phyloP scores from a whole-genome alignment of 2,797 vertebrate genomes.

The Scleropages formosus region DNA sequence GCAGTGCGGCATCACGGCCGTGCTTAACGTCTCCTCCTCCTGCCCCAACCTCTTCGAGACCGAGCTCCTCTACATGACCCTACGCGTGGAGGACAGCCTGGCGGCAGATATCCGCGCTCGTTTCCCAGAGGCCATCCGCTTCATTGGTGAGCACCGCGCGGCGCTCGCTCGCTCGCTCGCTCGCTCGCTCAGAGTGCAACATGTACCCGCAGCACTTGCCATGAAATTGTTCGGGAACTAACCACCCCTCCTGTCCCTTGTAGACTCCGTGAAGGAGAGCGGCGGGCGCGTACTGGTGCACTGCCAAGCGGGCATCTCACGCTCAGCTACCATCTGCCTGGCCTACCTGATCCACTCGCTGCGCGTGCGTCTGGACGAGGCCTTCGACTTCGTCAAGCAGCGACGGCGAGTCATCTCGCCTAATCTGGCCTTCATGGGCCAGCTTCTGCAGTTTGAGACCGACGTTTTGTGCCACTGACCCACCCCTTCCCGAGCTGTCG shows the following conservation, averaged over 20 bases:
- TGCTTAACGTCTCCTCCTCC: slow-evolving; percentile 82
- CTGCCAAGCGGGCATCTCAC: slow-evolving; percentile 84
- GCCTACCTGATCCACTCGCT: slow-evolving; percentile 81
- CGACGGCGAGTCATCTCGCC: slow-evolving; percentile 81
- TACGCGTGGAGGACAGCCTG: slow-evolving; percentile 80
- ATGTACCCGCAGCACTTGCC: not conserved
- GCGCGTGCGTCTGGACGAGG: slow-evolving; percentile 76
- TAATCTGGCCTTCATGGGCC: slow-evolving; percentile 85
- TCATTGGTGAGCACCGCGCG: slow-evolving; percentile 70
- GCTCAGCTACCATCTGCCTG: slow-evolving; percentile 85
- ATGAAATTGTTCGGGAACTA: not conserved
- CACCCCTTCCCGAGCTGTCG: no score
- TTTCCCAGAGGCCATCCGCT: slow-evolving; percentile 80
- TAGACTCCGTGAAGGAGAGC: slow-evolving; percentile 77
- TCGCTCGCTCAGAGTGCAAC: no score
- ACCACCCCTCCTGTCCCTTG: slow-evolving; percentile 20
- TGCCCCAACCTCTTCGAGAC: slow-evolving; percentile 81
- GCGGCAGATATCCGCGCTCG: slow-evolving; percentile 76
- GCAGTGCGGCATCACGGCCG: slow-evolving; percentile 75
- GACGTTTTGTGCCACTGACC: slow-evolving; percentile 74
- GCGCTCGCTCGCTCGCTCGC: not conserved
- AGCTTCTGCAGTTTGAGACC: slow-evolving; percentile 82
- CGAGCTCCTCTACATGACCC: slow-evolving; percentile 74
- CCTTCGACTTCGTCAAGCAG: slow-evolving; percentile 82
- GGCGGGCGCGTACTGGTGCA: slow-evolving; percentile 84